Evolutionary conservation across 2,888 invertebrate species (phyloP).

Genomic region (Lithosia quadra): DNA sequence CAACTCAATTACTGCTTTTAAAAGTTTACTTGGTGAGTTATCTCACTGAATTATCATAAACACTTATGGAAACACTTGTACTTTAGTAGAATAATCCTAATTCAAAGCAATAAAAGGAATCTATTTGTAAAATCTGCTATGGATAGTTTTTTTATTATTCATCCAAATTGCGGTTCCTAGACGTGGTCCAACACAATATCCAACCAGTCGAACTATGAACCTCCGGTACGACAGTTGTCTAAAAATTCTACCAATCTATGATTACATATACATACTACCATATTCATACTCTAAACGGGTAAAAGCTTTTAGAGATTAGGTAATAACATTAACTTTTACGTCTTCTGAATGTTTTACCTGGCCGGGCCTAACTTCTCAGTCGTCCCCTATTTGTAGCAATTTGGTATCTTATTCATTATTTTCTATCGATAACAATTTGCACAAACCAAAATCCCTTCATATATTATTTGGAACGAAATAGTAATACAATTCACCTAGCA

Average conservation of each 20-base stretch:
- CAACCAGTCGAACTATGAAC: background rate
- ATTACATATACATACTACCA: background rate
- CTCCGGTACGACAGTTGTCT: background rate
- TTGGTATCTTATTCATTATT: background rate
- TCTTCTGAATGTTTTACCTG: background rate
- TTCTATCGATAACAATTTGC: conserved; percentile 20
- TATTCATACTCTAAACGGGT: background rate
- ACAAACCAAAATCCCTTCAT: background rate
- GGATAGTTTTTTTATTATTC: too few species aligned
- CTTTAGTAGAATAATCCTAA: too few species aligned
- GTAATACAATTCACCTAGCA: conserved; percentile 21
- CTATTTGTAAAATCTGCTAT: too few species aligned
- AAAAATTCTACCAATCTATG: background rate
- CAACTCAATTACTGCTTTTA: too few species aligned
- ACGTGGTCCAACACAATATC: too few species aligned
- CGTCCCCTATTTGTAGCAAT: background rate
- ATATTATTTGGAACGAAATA: conserved; percentile 11
- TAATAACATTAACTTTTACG: too few species aligned
- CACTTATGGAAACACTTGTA: too few species aligned
- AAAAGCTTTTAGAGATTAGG: background rate
- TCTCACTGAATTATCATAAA: too few species aligned
- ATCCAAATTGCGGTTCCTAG: too few species aligned
- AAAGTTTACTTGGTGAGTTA: too few species aligned
- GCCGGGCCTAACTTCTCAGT: background rate
- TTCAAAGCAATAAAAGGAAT: too few species aligned